phyloP scores from a whole-genome alignment of 53 echinoderm and acorn worm species.

The Paracentrotus lividus region DNA sequence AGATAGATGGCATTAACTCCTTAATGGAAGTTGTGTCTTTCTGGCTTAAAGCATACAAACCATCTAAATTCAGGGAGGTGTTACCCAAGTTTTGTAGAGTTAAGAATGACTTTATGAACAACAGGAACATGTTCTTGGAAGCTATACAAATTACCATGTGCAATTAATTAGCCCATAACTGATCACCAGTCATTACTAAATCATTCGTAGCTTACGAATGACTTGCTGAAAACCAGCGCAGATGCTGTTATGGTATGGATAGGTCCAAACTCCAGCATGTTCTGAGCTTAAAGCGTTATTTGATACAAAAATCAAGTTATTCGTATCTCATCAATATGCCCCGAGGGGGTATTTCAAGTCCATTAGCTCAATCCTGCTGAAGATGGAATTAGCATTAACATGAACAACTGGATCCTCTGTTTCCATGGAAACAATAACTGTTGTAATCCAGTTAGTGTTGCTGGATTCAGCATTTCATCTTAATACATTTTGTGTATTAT shows the following conservation, averaged over 20 bases:
- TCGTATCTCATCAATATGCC: neutral
- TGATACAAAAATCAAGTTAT: neutral
- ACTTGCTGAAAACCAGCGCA: too few relatives aligned
- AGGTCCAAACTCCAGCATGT: neutral
- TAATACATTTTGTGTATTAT: neutral
- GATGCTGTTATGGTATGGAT: neutral
- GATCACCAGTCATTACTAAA: too few relatives aligned
- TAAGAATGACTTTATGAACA: too few relatives aligned
- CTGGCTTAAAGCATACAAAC: neutral
- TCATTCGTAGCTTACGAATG: too few relatives aligned
- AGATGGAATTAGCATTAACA: neutral
- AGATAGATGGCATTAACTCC: neutral
- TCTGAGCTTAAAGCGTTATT: neutral
- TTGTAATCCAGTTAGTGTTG: neutral
- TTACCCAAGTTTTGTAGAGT: too few relatives aligned
- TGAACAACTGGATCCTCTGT: neutral
- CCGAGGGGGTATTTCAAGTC: neutral
- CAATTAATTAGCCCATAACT: too few relatives aligned
- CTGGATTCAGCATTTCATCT: neutral
- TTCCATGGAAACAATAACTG: neutral
- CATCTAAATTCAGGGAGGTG: too few relatives aligned
- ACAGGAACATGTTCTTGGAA: too few relatives aligned
- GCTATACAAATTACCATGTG: too few relatives aligned
- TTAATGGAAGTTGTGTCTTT: neutral
- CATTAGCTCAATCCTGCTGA: conserved; percentile 8